Conservation (phyloP, 2,797 vertebrate genomes). For the Argya squamiceps region DNA sequence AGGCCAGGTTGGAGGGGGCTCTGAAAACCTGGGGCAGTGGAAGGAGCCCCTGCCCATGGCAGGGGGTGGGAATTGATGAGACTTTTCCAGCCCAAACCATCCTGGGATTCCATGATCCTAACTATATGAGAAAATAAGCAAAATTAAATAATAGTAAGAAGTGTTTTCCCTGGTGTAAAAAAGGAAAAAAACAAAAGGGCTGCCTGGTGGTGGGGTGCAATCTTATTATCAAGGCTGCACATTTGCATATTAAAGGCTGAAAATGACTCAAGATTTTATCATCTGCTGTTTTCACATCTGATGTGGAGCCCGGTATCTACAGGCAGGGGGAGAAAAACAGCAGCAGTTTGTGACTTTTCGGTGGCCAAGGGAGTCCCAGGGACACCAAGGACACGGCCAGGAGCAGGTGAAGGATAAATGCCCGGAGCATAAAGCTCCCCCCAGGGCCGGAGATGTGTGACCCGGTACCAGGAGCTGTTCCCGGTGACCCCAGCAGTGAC, state of each 20-base stretch:
- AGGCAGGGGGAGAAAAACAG: background rate
- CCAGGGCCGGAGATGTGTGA: rapidly evolving
- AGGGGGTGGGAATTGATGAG: background rate
- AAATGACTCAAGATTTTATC: background rate
- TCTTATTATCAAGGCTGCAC: background rate
- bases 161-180: background rate
- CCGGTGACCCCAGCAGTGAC: rapidly evolving
- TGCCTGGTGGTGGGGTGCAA: background rate
- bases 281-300: constrained; percentile 6
- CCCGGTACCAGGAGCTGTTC: background rate
- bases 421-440: background rate
- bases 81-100: background rate
- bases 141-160: background rate
- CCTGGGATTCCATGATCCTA: background rate
- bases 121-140: background rate
- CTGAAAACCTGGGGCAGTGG: background rate
- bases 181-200: background rate
- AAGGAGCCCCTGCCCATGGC: background rate
- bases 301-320: background rate
- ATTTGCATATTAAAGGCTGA: background rate
- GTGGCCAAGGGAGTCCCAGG: background rate
- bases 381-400: background rate
- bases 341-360: background rate
- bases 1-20: background rate
- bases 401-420: rapidly evolving